Conservation (phyloP, 1,140 invertebrate genomes). For the Mactra quadrangularis region DNA sequence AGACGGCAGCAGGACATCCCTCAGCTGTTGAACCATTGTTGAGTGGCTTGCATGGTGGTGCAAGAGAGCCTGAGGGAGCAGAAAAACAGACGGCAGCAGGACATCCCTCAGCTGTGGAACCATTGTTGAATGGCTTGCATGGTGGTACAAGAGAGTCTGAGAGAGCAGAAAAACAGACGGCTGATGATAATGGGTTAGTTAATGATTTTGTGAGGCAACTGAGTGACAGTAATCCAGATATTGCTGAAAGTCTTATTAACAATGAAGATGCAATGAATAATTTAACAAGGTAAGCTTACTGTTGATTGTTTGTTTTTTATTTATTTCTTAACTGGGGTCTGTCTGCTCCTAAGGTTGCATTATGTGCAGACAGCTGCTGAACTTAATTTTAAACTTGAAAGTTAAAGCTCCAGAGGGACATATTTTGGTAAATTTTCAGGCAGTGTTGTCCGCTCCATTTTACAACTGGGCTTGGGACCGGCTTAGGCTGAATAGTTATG, state of each 20-base stretch:
- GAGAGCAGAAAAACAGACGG: neutral
- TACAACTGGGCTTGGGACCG: no score
- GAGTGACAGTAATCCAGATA: conserved; percentile 9
- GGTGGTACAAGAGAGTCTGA: neutral
- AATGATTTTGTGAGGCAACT: neutral
- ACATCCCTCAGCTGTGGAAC: neutral
- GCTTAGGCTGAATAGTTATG: no score
- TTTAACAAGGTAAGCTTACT: neutral
- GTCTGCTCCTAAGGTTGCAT: no score
- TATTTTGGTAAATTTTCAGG: no score
- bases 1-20: neutral
- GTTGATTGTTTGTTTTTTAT: no score
- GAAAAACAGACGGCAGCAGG: neutral
- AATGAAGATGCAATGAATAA: conserved; percentile 6
- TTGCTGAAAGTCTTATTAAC: neutral
- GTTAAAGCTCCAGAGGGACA: no score
- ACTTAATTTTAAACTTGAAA: no score
- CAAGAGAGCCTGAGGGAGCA: neutral
- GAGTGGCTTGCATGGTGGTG: neutral
- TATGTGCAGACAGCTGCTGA: no score
- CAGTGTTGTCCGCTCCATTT: no score
- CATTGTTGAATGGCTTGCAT: no score
- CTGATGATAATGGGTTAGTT: neutral
- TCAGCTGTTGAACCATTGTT: no score
- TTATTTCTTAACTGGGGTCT: no score